A percentile compares a stretch with the other conserved stretches of the same genome.
phyloP scores from a whole-genome alignment of 2,888 invertebrate species.

The Drosophila putrida region DNA sequence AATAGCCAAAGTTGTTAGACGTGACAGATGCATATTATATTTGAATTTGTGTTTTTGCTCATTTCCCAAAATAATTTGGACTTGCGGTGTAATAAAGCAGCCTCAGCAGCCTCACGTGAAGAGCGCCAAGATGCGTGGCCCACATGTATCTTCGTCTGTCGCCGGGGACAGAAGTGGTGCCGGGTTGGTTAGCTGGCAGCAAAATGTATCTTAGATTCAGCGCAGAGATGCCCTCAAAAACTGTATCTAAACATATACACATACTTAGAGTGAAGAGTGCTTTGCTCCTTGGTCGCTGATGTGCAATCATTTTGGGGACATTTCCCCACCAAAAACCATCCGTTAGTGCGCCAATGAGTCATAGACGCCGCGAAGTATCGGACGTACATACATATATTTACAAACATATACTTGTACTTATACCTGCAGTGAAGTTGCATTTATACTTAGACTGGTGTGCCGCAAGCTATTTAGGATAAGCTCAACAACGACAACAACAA shows the following conservation, averaged over 20 bases:
- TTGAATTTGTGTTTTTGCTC: conserved; percentile 75
- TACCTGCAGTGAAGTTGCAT: conserved; percentile 62
- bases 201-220: conserved; percentile 22
- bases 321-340: conserved; percentile 39
- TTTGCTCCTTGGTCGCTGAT: conserved; percentile 41
- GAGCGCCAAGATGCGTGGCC: conserved; percentile 52
- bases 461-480: conserved; percentile 72
- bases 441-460: conserved; percentile 55
- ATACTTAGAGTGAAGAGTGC: conserved; percentile 13
- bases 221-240: conserved; percentile 30
- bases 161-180: conserved; percentile 17
- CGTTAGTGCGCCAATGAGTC: conserved; percentile 52
- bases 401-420: conserved; percentile 10
- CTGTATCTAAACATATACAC: conserved; percentile 8
- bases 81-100: conserved; percentile 27
- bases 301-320: conserved; percentile 51
- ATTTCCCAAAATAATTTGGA: conserved; percentile 82
- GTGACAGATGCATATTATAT: conserved; percentile 33
- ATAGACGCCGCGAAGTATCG: conserved; percentile 27
- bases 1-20: conserved; percentile 27
- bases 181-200: conserved; percentile 26
- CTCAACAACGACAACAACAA: conserved; percentile 33
- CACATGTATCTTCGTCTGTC: conserved; percentile 51
- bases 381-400: neutral
- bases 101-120: conserved; percentile 44